phyloP scores from a whole-genome alignment of 2,113 vertebrate species.

The Aldabrachelys gigantea region DNA sequence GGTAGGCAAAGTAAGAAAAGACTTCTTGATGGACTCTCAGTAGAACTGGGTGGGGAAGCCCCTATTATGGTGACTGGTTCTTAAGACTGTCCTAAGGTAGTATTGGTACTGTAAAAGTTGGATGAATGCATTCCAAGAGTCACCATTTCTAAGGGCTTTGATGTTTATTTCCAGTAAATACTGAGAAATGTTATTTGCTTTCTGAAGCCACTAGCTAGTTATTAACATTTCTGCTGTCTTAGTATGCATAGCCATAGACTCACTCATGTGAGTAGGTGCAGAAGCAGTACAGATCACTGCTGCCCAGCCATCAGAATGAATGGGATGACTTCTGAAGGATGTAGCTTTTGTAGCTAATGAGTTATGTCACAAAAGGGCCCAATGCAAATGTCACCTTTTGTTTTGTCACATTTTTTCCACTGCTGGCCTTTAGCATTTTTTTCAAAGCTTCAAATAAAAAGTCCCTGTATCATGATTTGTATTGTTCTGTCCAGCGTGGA shows the following conservation, averaged over 20 bases:
- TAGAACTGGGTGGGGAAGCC: neutral
- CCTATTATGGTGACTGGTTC: neutral
- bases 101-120: neutral
- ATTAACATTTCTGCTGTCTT: neutral
- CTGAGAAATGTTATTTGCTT: neutral
- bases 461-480: rapidly evolving
- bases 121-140: neutral
- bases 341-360: neutral
- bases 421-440: neutral
- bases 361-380: neutral
- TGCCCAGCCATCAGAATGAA: neutral
- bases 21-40: neutral
- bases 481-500: neutral
- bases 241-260: neutral
- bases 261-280: neutral
- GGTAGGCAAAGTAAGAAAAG: constrained; percentile 39
- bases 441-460: neutral
- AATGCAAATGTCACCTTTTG: neutral
- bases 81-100: neutral
- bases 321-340: neutral
- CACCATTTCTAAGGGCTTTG: neutral
- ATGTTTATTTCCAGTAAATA: neutral
- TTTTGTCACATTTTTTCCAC: rapidly evolving
- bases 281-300: neutral
- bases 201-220: neutral